phyloP scores from a whole-genome alignment of 1,140 invertebrate genomes.

The Sminthurinus signatus region DNA sequence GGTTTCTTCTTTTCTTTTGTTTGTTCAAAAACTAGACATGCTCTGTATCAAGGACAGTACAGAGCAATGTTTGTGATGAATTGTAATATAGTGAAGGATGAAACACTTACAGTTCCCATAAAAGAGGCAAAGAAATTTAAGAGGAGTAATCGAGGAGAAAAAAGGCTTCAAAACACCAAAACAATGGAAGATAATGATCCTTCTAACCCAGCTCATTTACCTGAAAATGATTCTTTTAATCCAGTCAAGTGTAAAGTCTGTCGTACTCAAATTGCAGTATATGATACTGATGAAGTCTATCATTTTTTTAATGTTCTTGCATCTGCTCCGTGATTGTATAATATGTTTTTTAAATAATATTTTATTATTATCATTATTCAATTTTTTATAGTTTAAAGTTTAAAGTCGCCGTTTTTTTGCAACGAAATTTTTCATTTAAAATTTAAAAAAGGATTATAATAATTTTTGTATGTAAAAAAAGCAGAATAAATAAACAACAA shows the following conservation, averaged over 20 bases:
- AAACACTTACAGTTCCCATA: constrained; percentile 47
- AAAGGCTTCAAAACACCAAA: background rate
- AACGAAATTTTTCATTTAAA: no score
- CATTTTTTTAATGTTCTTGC: constrained; percentile 61
- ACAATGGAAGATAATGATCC: constrained; percentile 42
- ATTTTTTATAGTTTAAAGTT: no score
- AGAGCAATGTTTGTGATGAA: constrained; percentile 62
- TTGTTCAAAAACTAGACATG: no score
- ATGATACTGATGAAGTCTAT: constrained; percentile 58
- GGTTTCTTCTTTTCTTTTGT: no score
- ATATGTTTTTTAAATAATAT: no score
- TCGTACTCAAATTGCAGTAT: constrained; percentile 56
- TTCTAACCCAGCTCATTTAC: constrained; percentile 27
- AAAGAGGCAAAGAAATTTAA: constrained; percentile 42
- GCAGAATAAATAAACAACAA: no score
- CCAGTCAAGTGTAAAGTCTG: constrained; percentile 55
- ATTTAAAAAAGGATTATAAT: no score
- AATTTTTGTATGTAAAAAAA: no score
- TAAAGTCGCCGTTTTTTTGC: no score
- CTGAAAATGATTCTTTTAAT: constrained; percentile 48
- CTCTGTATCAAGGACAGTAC: constrained; percentile 48
- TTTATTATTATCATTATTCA: no score
- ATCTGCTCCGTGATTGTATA: no score
- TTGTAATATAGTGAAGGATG: constrained; percentile 49
- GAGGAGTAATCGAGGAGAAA: constrained; percentile 37